These are phyloP conservation scores for Catharus minimus DNA, from an alignment of 2,113 vertebrate genomes.

Conservation along the genomic window DNA sequence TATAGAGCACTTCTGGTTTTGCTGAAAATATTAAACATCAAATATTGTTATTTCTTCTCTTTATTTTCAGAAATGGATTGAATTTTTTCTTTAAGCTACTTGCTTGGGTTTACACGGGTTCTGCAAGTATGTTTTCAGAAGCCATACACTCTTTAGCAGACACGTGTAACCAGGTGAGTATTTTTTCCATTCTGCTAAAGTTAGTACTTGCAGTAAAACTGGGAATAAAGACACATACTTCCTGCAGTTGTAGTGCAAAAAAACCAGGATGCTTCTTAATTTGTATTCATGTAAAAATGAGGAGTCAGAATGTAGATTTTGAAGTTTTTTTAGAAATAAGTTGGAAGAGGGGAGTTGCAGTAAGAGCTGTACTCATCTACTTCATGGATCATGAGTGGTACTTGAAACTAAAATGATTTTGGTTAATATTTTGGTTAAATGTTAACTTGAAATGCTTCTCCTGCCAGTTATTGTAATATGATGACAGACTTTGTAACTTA, in stretches of 20 bases:
- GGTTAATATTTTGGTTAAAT: background rate
- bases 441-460: background rate
- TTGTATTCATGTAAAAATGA: background rate
- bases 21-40: background rate
- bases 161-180: conserved; percentile 93
- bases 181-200: background rate
- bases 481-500: background rate
- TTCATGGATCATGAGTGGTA: background rate
- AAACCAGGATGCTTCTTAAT: background rate
- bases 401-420: background rate
- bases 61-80: conserved; percentile 89
- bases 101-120: conserved; percentile 98
- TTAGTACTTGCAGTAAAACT: background rate
- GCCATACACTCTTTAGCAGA: conserved; percentile 97
- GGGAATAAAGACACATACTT: background rate
- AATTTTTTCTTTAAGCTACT: conserved; percentile 98
- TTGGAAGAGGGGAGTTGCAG: background rate
- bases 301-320: background rate
- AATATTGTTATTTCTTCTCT: conserved; percentile 20
- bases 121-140: conserved; percentile 98
- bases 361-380: background rate
- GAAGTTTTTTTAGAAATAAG: background rate
- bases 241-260: background rate
- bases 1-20: background rate
- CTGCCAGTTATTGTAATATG: background rate